Evolutionary conservation across 2,888 invertebrate genomes (phyloP), one percentile per base, ranked within the genome.

Genomic region (Syrista parreyssii): DNA sequence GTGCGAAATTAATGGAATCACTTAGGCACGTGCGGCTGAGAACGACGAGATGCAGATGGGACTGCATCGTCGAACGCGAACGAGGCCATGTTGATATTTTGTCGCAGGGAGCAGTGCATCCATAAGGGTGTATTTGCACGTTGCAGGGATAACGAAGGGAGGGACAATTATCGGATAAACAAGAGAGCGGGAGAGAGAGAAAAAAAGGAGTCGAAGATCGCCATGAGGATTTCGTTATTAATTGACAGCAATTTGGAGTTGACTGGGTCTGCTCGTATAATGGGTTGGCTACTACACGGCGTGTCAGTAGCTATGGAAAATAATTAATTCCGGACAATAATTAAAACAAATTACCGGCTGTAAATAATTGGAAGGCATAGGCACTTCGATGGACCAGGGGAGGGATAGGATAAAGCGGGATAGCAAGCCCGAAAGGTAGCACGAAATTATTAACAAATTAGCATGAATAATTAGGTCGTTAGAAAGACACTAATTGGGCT

Each of bases 391-490:
- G 33, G 33, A 71, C 71, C 71, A 15, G 71, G 6, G 23, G 31
- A 31, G 23, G 71, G 31, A 71, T 32, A 30, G 71, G 15, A 15
- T 30, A 31, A 71, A 31, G 12, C 33, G 71, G 9, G 23, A 4
- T 55, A 9, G 55, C 6, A 23, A 55, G 6, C 9, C 55, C 55
- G 23, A 71, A 71, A 71, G 23, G 31, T 71, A 33, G 75, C 79
- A 71, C 79, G 79, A 79, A 81, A 84, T 85, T 84, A 84, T 83
- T 82, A 82, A 84, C 78, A 80, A 80, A 85, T 86, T 85, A 85
- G 76, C 83, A 82, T 84, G 82, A 84, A 81, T 85, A 86, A 84
- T 84, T 82, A 82, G 81, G 82, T 79, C 84, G 85, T 84, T 83
- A 84, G 82, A 84, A 84, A 84, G 84, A 79, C 83, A 80, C 82